phyloP scores from a whole-genome alignment of 2,797 vertebrate species.

The Stomatorhinus walkeri region DNA sequence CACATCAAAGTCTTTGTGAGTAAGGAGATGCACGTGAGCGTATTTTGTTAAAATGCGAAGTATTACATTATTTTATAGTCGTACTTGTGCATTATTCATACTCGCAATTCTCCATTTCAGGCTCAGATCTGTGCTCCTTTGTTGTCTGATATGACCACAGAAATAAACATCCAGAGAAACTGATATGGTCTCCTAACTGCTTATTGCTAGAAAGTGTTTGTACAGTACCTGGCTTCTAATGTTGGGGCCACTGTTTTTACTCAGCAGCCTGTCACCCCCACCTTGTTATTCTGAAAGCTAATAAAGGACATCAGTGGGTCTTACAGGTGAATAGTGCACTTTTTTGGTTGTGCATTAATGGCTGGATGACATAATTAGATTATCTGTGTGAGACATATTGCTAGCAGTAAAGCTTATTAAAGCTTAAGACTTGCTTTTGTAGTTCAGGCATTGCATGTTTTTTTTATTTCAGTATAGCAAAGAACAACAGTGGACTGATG shows the following conservation, averaged over 20 bases:
- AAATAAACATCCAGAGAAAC: conserved; percentile 44
- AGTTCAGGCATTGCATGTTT: neutral
- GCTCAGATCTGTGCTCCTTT: conserved; percentile 20
- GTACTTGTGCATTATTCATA: conserved; percentile 4
- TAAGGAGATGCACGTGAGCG: neutral
- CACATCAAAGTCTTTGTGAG: neutral
- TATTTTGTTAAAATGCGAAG: conserved; percentile 4
- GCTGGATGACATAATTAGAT: neutral
- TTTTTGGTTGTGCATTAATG: neutral
- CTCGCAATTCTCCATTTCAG: conserved; percentile 2
- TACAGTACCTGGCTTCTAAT: neutral
- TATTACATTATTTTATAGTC: neutral
- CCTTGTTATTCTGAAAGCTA: neutral
- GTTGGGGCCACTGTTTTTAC: neutral
- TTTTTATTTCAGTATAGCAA: neutral
- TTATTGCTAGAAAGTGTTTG: neutral
- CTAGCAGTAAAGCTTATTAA: neutral
- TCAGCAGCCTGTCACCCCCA: neutral
- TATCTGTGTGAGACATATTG: neutral
- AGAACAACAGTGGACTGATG: neutral
- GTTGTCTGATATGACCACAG: conserved; percentile 40
- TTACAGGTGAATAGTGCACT: neutral
- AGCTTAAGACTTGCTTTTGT: neutral
- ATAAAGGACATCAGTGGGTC: neutral
- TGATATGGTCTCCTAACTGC: neutral